Evolutionary conservation across 2,797 vertebrate genomes (phyloP), one percentile per base, ranked within the genome.

Genomic region (Phataginus tricuspis): DNA sequence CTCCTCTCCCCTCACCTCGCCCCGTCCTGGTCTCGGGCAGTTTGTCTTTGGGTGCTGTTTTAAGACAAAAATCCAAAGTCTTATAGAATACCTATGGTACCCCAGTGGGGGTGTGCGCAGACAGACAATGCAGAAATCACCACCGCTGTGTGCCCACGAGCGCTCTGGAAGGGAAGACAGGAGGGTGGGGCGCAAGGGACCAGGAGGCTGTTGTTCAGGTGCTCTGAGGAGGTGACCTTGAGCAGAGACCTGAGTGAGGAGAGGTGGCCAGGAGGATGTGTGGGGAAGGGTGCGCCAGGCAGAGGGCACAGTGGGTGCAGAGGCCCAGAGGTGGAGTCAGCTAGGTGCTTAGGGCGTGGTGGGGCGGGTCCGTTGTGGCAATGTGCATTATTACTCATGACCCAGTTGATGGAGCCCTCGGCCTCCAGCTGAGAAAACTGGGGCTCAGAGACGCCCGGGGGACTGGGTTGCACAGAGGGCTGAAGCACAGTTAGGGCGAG

Each of bases 1-100:
- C 2, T 14, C 31, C 72, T 61, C 37, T 27, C 31, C 37, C 14
- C 18, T 16, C 0, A 2, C 19, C 7, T 37, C 4, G 1, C 13
- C 63, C 5, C 4, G 27, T 23, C 12, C 39, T 49, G 5, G 78
- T 29, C 53, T 45, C 16, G 49, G 53, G 63, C 4, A 29, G 63
- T 29, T 55, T 19, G 42, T 45, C 42, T 45, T 45, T 45, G 42
- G 7, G 42, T 45, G 42, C 42, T 45, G 42, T 45, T 45, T 45
- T 45, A 45, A 45, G 42, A 45, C 42, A 45, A 45, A 45, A 45
- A 45, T 45, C 42, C 42, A 45, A 39, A 39, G 42, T 45, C 42
- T 45, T 45, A 45, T 45, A 45, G 42, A 45, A 45, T 45, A 45
- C 10, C 42, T 39, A 5, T 45, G 42, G 6, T 45, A 45, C 42